phyloP scores from a whole-genome alignment of 2,797 vertebrate genomes.

The Pangasius macronema region DNA sequence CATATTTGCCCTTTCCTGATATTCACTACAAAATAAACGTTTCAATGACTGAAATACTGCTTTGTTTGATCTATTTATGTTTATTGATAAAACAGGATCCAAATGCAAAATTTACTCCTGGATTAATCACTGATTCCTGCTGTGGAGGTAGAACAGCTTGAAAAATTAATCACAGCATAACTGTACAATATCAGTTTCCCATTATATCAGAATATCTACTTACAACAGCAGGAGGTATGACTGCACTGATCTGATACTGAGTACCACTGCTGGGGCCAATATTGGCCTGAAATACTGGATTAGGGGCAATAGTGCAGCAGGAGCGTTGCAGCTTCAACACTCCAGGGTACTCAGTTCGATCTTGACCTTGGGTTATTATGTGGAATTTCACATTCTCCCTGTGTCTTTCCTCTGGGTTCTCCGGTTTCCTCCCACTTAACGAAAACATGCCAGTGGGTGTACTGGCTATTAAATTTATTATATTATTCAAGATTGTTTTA shows the following conservation, averaged over 20 bases:
- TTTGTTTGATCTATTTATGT: background rate
- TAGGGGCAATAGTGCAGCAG: background rate
- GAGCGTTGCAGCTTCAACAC: background rate
- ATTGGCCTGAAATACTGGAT: background rate
- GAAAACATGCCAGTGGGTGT: background rate
- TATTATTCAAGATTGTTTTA: background rate
- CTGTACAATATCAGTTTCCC: background rate
- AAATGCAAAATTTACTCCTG: background rate
- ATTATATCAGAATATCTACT: background rate
- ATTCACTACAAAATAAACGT: constrained; percentile 27
- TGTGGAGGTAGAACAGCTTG: background rate
- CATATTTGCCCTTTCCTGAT: constrained; percentile 12
- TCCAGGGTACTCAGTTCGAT: background rate
- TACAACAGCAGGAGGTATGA: background rate
- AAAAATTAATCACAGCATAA: background rate
- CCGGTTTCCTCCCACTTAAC: background rate
- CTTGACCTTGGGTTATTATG: background rate
- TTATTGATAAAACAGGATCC: background rate
- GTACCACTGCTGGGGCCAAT: background rate
- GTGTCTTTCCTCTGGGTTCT: background rate
- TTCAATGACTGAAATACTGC: background rate
- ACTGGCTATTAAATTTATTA: background rate
- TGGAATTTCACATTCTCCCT: background rate
- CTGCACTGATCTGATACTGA: background rate
- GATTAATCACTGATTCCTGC: background rate